Percentiles rank a stretch among this genome's conserved stretches.
phyloP scores from a whole-genome alignment of 2,797 vertebrate species.

The Triplophysa bombifrons region DNA sequence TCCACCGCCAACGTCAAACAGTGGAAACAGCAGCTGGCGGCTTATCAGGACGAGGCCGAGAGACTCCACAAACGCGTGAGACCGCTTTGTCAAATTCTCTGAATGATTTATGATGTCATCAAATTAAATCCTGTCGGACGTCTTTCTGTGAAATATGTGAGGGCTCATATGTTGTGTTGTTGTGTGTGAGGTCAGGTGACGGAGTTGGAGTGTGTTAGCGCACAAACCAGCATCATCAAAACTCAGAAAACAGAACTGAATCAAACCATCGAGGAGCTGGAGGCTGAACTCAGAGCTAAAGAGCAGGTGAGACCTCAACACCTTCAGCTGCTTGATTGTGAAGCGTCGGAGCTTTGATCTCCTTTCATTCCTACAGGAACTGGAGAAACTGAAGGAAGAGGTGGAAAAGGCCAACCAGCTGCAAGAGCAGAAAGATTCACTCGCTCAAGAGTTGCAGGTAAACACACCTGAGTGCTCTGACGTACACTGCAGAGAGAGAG shows the following conservation, averaged over 20 bases:
- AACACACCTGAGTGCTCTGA: constrained; percentile 21
- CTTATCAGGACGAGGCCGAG: constrained; percentile 96
- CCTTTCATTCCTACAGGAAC: constrained; percentile 81
- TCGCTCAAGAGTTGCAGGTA: constrained; percentile 89
- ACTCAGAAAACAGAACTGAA: constrained; percentile 95
- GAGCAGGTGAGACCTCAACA: constrained; percentile 83
- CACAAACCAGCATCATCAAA: constrained; percentile 90
- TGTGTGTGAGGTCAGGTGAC: constrained; percentile 84
- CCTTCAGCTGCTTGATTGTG: not conserved
- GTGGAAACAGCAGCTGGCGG: constrained; percentile 97
- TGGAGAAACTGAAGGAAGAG: constrained; percentile 91
- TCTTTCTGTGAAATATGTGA: too few relatives aligned
- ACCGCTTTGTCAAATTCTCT: too few relatives aligned
- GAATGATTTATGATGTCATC: too few relatives aligned
- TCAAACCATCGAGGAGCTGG: constrained; percentile 95
- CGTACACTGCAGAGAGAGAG: too few relatives aligned
- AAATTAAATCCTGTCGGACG: too few relatives aligned
- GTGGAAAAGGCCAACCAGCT: constrained; percentile 89
- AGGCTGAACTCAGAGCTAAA: constrained; percentile 86
- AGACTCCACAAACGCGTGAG: constrained; percentile 92
- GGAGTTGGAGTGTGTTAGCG: constrained; percentile 95
- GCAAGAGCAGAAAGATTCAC: constrained; percentile 84
- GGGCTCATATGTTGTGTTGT: not conserved
- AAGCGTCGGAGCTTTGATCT: not conserved
- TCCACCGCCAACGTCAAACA: constrained; percentile 98